Percentiles rank a stretch among this genome's conserved stretches.
phyloP scores from a whole-genome alignment of 2,888 invertebrate species.

The Melanostoma scalare region DNA sequence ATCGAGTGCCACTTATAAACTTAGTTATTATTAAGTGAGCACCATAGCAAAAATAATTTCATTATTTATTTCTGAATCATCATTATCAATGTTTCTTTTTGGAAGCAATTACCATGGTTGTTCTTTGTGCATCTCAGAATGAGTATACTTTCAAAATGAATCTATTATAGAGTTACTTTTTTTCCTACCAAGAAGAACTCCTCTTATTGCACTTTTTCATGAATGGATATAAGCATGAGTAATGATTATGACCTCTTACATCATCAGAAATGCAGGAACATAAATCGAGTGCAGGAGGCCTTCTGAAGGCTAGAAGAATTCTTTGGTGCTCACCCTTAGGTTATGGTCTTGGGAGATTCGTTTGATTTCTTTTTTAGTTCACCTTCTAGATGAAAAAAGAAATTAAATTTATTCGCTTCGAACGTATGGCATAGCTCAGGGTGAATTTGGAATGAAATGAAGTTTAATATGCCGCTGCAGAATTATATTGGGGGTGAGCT shows the following conservation, averaged over 20 bases:
- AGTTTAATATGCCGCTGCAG: slow-evolving; percentile 30
- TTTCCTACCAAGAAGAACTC: not conserved
- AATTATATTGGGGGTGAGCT: slow-evolving; percentile 49
- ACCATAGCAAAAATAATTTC: slow-evolving; percentile 44
- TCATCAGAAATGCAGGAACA: slow-evolving; percentile 53
- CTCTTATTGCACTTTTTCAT: slow-evolving; percentile 42
- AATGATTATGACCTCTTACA: slow-evolving; percentile 54
- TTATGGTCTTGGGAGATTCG: not conserved
- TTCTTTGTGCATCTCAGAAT: not conserved
- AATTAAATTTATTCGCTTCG: slow-evolving; percentile 45
- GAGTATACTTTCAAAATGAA: slow-evolving; percentile 9
- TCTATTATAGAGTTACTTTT: slow-evolving; percentile 43
- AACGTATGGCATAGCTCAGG: not conserved
- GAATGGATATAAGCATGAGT: slow-evolving; percentile 40
- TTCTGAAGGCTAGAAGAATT: slow-evolving; percentile 22
- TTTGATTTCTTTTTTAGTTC: not conserved
- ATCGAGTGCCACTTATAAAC: slow-evolving; percentile 65
- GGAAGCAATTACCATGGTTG: slow-evolving; percentile 1
- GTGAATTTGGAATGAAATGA: slow-evolving; percentile 1
- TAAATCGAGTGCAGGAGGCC: slow-evolving; percentile 38
- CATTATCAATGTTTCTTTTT: slow-evolving; percentile 5
- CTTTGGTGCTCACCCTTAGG: slow-evolving; percentile 22
- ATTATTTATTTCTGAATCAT: slow-evolving; percentile 35
- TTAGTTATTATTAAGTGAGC: slow-evolving; percentile 44
- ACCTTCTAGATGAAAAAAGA: slow-evolving; percentile 26